These are phyloP conservation scores for Tinea pellionella DNA, from an alignment of 2,888 invertebrate species.

Conservation along the genomic window DNA sequence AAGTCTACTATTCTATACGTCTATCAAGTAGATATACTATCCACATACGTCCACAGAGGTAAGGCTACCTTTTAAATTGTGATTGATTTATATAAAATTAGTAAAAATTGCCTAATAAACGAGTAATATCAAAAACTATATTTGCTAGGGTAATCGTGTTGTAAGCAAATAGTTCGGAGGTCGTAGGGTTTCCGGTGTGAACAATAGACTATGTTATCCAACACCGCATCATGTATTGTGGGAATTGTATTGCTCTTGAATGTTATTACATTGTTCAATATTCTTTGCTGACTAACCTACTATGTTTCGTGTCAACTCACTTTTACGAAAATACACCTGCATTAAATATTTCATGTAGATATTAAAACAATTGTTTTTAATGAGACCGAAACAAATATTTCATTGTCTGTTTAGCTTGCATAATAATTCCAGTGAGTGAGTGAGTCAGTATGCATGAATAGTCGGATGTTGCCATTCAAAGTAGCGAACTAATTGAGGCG, in stretches of 20 bases:
- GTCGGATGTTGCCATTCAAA: constrained; percentile 12
- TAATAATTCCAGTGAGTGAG: constrained; percentile 4
- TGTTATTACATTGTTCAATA: constrained; percentile 20
- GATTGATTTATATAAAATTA: too few species aligned
- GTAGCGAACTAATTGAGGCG: constrained; percentile 14
- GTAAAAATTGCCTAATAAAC: too few species aligned
- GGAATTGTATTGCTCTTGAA: constrained; percentile 23
- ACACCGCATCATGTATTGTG: constrained; percentile 5
- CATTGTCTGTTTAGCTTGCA: not conserved
- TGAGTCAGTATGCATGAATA: constrained; percentile 4
- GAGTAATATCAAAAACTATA: too few species aligned
- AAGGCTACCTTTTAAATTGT: too few species aligned
- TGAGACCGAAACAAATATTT: not conserved
- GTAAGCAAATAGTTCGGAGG: constrained; percentile 26
- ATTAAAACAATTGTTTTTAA: not conserved
- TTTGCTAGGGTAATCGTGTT: not conserved
- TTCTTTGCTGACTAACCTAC: not conserved
- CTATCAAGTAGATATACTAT: too few species aligned
- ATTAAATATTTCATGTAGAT: not conserved
- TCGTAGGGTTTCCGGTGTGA: constrained; percentile 35
- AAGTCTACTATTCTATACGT: too few species aligned
- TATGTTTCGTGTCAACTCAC: not conserved
- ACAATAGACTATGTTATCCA: constrained; percentile 16
- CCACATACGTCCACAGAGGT: too few species aligned
- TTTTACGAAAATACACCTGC: not conserved